phyloP scores from a whole-genome alignment of 64 coral and sea anemone species.

The Porites australiensis region DNA sequence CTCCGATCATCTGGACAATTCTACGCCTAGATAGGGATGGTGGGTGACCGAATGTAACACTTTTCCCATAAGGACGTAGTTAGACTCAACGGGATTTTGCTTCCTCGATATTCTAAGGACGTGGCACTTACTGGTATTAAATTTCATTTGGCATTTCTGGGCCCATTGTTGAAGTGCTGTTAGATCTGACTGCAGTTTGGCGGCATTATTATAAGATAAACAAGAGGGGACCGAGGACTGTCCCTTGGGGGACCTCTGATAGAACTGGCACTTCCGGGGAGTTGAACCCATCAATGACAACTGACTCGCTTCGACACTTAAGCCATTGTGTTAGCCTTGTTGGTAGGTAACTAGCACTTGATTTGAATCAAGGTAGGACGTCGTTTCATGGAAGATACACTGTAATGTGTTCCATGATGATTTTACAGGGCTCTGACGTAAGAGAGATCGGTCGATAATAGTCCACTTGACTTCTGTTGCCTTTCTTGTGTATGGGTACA shows the following conservation, averaged over 20 bases:
- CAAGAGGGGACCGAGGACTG: conserved; percentile 45
- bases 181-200: too few species aligned
- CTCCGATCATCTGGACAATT: too few species aligned
- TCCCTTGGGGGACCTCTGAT: conserved; percentile 52
- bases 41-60: conserved; percentile 14
- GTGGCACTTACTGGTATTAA: too few species aligned
- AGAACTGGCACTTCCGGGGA: not conserved
- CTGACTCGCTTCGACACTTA: too few species aligned
- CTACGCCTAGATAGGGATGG: too few species aligned
- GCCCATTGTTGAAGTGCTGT: too few species aligned
- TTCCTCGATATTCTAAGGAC: too few species aligned
- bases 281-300: not conserved
- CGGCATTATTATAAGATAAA: conserved; percentile 43
- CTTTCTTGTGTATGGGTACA: too few species aligned
- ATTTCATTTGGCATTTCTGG: too few species aligned
- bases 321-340: not conserved
- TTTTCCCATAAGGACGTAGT: conserved; percentile 41
- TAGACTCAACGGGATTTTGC: not conserved
- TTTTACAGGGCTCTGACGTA: not conserved
- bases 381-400: not conserved
- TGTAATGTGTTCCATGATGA: conserved; percentile 15
- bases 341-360: not conserved
- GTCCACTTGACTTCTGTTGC: too few species aligned
- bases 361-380: not conserved
- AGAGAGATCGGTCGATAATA: too few species aligned